Evolutionary conservation across 2,888 invertebrate genomes (phyloP), one percentile per base, ranked within the genome.

Genomic region (Xanthorhoe spadicearia): DNA sequence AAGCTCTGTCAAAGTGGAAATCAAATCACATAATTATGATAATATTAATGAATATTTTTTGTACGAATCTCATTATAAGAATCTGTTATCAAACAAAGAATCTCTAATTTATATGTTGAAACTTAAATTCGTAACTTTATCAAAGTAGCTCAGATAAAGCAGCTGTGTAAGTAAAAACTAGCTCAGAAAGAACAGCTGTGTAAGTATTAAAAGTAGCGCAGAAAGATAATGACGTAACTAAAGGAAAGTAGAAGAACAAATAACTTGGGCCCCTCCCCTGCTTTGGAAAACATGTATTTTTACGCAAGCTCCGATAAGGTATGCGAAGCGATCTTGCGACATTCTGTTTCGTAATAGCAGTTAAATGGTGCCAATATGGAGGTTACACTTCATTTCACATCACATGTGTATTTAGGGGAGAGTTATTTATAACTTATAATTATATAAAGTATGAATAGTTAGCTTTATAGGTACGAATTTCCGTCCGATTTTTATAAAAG

Each of bases 401-500:
- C 68, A 68, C 68, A 66, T 63, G 23, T 61, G 64, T 55, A 49
- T 51, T 19, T 59, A 59, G 17, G 51, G 53, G 48, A 54, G 58
- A 58, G 63, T 52, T 38, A 58, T 64, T 57, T 48, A 56, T 63
- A 53, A 46, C 17, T n/a, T n/a, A n/a, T n/a, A n/a, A n/a, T 17
- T 23, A 17, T 32, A 32, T 52, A 50, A 51, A 17, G 38, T 13
- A 43, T 62, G 56, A n/a, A 55, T 62, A 48, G 76, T 77, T 43
- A 13, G 10, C 10, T 23, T 23, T 13, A 13, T 43, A 43, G 80
- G 81, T 76, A 74, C 75, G 82, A 80, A 78, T 80, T 74, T 86
- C 85, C 85, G 86, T 86, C 85, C 83, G 81, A 71, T 74, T 71
- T 72, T 75, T 78, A 74, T 71, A 74, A 75, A 75, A 81, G 83